phyloP scores from a whole-genome alignment of 2,888 invertebrate species.

The Gerris lacustris region DNA sequence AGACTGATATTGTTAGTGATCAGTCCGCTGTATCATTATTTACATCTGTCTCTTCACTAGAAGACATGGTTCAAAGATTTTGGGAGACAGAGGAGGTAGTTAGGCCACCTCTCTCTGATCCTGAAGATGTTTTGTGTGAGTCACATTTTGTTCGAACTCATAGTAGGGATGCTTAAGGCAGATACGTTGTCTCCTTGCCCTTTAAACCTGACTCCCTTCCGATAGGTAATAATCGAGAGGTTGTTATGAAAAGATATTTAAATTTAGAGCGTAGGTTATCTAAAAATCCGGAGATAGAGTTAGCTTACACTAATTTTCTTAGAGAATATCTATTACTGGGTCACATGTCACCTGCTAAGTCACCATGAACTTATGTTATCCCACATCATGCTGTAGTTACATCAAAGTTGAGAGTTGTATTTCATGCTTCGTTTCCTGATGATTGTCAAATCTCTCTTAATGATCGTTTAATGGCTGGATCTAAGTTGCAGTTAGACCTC shows the following conservation, averaged over 20 bases:
- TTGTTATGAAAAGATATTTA: slow-evolving; percentile 7
- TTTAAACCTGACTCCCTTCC: too few relatives aligned
- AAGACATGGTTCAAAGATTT: slow-evolving; percentile 7
- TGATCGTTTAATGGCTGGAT: slow-evolving; percentile 28
- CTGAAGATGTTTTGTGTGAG: too few relatives aligned
- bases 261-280: neutral
- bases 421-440: slow-evolving; percentile 17
- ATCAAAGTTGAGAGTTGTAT: slow-evolving; percentile 33
- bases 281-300: neutral
- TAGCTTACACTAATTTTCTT: neutral
- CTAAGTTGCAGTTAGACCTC: slow-evolving; percentile 33
- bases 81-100: too few relatives aligned
- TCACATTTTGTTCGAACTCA: too few relatives aligned
- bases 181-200: too few relatives aligned
- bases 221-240: too few relatives aligned
- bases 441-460: slow-evolving; percentile 15
- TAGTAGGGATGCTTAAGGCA: too few relatives aligned
- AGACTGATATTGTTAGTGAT: neutral
- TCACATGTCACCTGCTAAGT: neutral
- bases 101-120: too few relatives aligned
- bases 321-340: slow-evolving; percentile 2
- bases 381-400: slow-evolving; percentile 31
- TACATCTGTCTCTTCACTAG: slow-evolving; percentile 8
- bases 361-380: slow-evolving; percentile 34
- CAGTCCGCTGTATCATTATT: neutral